Conservation (phyloP, 1,140 invertebrate genomes). For the Cydia pomonella region DNA sequence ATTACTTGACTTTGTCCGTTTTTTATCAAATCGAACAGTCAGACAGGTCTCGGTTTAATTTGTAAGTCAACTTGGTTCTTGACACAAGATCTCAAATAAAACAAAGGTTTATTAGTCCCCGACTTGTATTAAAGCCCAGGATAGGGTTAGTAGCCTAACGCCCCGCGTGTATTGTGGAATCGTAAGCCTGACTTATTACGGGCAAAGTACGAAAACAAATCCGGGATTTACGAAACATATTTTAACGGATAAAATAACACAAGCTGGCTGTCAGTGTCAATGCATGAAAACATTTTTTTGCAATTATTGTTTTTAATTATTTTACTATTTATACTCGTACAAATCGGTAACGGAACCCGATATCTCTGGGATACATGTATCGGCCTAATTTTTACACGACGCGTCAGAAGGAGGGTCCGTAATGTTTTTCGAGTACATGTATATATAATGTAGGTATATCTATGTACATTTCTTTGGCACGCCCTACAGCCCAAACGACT, state of each 20-base stretch:
- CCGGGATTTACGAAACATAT: background rate
- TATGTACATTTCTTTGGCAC: no score
- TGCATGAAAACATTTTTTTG: background rate
- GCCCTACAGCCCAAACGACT: no score
- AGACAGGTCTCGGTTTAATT: background rate
- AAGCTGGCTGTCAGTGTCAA: background rate
- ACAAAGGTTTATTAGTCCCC: slow-evolving; percentile 61
- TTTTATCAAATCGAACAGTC: no score
- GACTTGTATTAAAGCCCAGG: slow-evolving; percentile 52
- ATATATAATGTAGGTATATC: no score
- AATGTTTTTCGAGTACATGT: no score
- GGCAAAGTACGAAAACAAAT: background rate
- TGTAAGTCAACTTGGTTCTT: slow-evolving; percentile 35
- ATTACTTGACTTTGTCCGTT: no score
- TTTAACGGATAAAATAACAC: background rate
- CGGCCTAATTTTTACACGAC: no score
- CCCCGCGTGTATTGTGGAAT: slow-evolving; percentile 12
- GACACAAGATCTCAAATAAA: slow-evolving; percentile 60
- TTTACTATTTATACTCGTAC: no score
- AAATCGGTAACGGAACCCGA: no score
- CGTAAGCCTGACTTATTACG: slow-evolving; percentile 16
- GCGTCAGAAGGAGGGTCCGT: no score
- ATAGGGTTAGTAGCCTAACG: slow-evolving; percentile 17
- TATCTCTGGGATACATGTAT: no score
- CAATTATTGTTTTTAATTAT: background rate